Evolutionary conservation across 2,888 invertebrate species (phyloP).

Genomic region (Brachyptera putata): DNA sequence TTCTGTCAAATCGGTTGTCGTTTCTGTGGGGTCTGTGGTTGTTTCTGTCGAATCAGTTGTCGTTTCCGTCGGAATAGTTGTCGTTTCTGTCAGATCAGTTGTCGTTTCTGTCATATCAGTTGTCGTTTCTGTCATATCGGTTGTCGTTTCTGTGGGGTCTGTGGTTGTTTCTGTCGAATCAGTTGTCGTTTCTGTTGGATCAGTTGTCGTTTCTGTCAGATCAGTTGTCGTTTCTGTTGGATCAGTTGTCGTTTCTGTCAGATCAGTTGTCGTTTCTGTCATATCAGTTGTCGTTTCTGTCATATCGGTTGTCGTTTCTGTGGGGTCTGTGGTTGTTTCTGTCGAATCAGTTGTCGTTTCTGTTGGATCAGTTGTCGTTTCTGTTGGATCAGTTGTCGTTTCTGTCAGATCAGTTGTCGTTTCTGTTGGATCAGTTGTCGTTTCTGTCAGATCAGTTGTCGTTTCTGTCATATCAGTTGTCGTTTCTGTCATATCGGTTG

Average conservation of each 20-base stretch:
- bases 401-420: neutral
- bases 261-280: neutral
- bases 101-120: neutral
- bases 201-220: neutral
- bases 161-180: no score
- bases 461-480: no score
- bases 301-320: neutral
- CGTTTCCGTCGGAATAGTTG: neutral
- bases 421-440: neutral
- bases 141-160: neutral
- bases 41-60: neutral
- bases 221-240: neutral
- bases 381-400: neutral
- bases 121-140: neutral
- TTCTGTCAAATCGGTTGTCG: neutral
- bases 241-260: neutral
- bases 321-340: no score
- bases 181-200: neutral
- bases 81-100: neutral
- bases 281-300: neutral
- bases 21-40: neutral
- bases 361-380: no score
- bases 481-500: neutral
- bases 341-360: no score
- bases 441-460: no score